Evolutionary conservation across 2,888 invertebrate genomes (phyloP).

Genomic region (Cerceris ruficornis): DNA sequence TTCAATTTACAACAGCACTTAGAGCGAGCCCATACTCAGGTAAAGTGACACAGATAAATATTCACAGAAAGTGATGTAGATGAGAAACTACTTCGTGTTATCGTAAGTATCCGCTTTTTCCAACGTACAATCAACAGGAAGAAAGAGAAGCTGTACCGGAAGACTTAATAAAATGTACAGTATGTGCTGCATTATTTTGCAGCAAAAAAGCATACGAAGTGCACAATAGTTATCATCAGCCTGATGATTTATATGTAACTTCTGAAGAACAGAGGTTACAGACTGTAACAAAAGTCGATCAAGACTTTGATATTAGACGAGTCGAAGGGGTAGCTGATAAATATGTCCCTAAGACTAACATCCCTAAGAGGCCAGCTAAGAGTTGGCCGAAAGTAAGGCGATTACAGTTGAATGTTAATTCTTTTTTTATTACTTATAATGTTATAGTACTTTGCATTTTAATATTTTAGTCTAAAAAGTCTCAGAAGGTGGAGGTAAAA

Average conservation of each 20-base stretch:
- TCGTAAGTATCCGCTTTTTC: conserved; percentile 10
- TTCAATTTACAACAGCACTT: conserved; percentile 84
- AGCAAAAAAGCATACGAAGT: conserved; percentile 86
- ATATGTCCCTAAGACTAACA: conserved; percentile 69
- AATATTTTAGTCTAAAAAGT: conserved; percentile 55
- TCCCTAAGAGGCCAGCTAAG: conserved; percentile 61
- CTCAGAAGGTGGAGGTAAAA: conserved; percentile 43
- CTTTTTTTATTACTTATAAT: not conserved
- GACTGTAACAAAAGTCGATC: conserved; percentile 82
- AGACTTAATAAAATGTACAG: conserved; percentile 85
- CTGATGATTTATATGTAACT: conserved; percentile 85
- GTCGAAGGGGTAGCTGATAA: conserved; percentile 77
- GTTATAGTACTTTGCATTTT: conserved; percentile 2
- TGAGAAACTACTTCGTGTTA: not conserved
- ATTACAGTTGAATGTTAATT: conserved; percentile 4
- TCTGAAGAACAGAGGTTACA: conserved; percentile 83
- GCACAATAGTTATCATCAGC: conserved; percentile 85
- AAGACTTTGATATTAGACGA: conserved; percentile 83
- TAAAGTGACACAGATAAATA: conserved; percentile 45
- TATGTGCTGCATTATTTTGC: conserved; percentile 86
- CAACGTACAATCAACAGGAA: conserved; percentile 77
- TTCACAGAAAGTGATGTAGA: not conserved
- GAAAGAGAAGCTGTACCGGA: conserved; percentile 82
- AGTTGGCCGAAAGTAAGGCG: conserved; percentile 63
- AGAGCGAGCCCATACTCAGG: conserved; percentile 75